Evolutionary conservation across 2,888 invertebrate genomes (phyloP).

Genomic region (Conus canariensis): DNA sequence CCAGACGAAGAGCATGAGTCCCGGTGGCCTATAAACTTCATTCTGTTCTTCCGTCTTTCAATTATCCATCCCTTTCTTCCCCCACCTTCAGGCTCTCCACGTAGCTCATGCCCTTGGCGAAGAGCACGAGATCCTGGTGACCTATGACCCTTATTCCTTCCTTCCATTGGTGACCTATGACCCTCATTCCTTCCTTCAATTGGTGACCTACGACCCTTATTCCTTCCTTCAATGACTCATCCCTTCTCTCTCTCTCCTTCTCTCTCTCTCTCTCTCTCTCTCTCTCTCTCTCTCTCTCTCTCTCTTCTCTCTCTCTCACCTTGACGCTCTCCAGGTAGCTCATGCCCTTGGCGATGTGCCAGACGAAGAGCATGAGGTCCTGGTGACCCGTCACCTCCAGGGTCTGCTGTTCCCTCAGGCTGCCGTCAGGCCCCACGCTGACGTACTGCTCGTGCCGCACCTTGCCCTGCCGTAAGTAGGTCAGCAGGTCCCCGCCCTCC

Average conservation of each 20-base stretch:
- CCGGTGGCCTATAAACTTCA: background rate
- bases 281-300: background rate
- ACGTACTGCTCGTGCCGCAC: slow-evolving; percentile 51
- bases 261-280: background rate
- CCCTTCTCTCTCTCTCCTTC: background rate
- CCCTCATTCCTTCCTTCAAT: too few relatives aligned
- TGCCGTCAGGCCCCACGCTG: slow-evolving; percentile 50
- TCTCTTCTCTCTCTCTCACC: slow-evolving; percentile 19
- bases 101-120: slow-evolving; percentile 59
- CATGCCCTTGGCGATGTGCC: slow-evolving; percentile 63
- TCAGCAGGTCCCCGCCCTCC: slow-evolving; percentile 57
- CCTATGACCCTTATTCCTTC: too few relatives aligned
- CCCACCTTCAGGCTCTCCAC: slow-evolving; percentile 52
- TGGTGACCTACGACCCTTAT: too few relatives aligned
- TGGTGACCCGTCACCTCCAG: slow-evolving; percentile 51
- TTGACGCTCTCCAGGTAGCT: slow-evolving; percentile 54
- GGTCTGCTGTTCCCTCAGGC: slow-evolving; percentile 50
- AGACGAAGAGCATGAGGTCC: slow-evolving; percentile 57
- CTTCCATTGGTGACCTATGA: too few relatives aligned
- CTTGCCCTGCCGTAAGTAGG: slow-evolving; percentile 53
- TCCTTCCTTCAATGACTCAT: too few relatives aligned
- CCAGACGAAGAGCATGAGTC: background rate
- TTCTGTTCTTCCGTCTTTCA: background rate
- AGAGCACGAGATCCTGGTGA: slow-evolving; percentile 47
- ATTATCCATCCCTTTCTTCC: background rate